Conservation (phyloP, 2,113 vertebrate species). For the Seriola quinqueradiata region DNA sequence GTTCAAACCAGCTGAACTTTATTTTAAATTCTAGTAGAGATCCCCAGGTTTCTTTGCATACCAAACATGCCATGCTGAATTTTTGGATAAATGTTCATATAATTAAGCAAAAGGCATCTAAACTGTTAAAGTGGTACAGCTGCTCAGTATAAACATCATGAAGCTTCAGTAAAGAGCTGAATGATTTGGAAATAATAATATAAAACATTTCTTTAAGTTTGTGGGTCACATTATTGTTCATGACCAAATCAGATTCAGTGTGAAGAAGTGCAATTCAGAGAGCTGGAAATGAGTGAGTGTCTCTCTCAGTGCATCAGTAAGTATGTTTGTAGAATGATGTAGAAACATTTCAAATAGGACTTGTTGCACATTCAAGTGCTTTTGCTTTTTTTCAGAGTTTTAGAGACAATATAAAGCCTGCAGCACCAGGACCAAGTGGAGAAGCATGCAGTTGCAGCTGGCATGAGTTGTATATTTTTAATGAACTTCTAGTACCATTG, state of each 20-base stretch:
- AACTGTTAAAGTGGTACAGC: background rate
- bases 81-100: background rate
- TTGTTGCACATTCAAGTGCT: conserved; percentile 4
- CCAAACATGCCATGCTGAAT: background rate
- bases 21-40: background rate
- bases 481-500: background rate
- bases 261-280: background rate
- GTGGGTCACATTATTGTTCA: background rate
- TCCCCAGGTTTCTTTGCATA: background rate
- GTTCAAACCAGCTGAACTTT: background rate
- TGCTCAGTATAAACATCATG: background rate
- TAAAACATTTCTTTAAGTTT: background rate
- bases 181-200: background rate
- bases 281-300: background rate
- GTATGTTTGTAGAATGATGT: background rate
- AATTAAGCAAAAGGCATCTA: background rate
- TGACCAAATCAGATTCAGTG: background rate
- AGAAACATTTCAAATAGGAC: background rate
- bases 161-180: background rate
- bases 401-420: too few relatives aligned
- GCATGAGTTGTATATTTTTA: background rate
- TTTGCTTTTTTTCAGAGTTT: conserved; percentile 13
- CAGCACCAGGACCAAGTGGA: too few relatives aligned
- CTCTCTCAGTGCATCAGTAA: background rate
- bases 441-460: background rate